A percentile compares a stretch with the other conserved stretches of the same genome.
phyloP scores from a whole-genome alignment of 2,888 invertebrate genomes.

The Heliothis peltigera region DNA sequence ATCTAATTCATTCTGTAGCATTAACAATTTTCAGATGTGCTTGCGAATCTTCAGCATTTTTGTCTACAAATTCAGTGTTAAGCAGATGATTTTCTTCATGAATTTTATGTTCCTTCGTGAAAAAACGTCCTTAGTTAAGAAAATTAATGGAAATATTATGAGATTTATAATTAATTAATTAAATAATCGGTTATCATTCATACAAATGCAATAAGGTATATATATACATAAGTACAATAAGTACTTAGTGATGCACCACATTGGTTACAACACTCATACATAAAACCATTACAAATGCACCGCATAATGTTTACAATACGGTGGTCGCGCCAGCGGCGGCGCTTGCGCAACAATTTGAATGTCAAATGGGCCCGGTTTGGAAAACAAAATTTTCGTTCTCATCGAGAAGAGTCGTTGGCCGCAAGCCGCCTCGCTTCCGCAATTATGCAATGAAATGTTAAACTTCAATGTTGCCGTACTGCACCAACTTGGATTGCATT shows the following conservation, averaged over 20 bases:
- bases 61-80: no score
- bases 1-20: slow-evolving; percentile 15
- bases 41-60: slow-evolving; percentile 1
- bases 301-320: slow-evolving; percentile 72
- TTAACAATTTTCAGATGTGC: slow-evolving; percentile 9
- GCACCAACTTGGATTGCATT: slow-evolving; percentile 60
- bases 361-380: slow-evolving; percentile 79
- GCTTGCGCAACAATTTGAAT: slow-evolving; percentile 82
- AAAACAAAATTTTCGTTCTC: slow-evolving; percentile 78
- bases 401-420: slow-evolving; percentile 74
- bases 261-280: slow-evolving; percentile 72
- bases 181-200: slow-evolving; percentile 5
- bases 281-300: slow-evolving; percentile 74
- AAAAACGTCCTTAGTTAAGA: background rate
- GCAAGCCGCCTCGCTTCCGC: slow-evolving; percentile 72
- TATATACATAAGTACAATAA: slow-evolving; percentile 50
- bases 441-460: slow-evolving; percentile 82
- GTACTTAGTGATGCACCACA: slow-evolving; percentile 63
- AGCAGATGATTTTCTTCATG: no score
- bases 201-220: slow-evolving; percentile 17
- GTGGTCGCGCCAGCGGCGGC: slow-evolving; percentile 52
- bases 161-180: background rate
- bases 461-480: slow-evolving; percentile 74
- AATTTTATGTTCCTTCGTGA: no score
- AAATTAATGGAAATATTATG: background rate